Evolutionary conservation across 2,888 invertebrate species (phyloP).

Genomic region (Stomorhina lunata): DNA sequence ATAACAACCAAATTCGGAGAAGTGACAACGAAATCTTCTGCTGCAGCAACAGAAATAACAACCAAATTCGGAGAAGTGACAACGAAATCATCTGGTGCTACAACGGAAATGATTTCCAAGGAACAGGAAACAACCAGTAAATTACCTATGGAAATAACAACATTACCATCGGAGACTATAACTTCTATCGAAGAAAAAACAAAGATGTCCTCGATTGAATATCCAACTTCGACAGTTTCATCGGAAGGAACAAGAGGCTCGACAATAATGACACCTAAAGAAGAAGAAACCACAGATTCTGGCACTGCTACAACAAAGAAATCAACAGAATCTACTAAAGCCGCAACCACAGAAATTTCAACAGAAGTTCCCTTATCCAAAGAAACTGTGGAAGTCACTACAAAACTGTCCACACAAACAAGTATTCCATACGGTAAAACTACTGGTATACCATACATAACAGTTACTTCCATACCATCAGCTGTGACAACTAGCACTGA

Average conservation of each 20-base stretch:
- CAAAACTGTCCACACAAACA: background rate
- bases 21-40: background rate
- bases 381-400: background rate
- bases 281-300: background rate
- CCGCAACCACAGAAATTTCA: background rate
- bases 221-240: background rate
- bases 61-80: too few species aligned
- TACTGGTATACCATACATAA: conserved; percentile 45
- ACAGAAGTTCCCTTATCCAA: background rate
- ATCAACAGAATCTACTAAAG: background rate
- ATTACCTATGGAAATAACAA: background rate
- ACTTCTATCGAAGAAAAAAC: background rate
- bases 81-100: background rate
- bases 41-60: background rate
- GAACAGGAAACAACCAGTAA: too few species aligned
- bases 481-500: background rate
- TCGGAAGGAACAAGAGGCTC: background rate
- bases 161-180: background rate
- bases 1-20: too few species aligned
- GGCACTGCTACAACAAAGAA: background rate
- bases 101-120: conserved; percentile 26
- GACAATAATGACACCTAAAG: background rate
- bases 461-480: background rate
- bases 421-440: conserved; percentile 46
- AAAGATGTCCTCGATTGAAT: background rate